These are phyloP conservation scores for Ectobius pallidus DNA, from an alignment of 2,888 invertebrate genomes.

Conservation along the genomic window DNA sequence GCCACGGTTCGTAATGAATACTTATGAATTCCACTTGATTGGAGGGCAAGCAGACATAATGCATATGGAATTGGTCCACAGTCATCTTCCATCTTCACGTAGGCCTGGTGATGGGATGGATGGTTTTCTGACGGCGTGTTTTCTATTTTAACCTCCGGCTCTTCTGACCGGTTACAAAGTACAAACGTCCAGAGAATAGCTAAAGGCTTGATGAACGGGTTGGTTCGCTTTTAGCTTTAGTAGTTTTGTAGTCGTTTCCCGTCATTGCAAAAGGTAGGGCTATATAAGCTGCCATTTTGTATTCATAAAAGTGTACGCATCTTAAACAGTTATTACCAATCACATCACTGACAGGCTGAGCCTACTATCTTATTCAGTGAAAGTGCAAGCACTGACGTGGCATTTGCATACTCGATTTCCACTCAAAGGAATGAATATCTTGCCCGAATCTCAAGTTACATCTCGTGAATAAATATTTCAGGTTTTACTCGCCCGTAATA, in stretches of 20 bases:
- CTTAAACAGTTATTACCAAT: slow-evolving; percentile 42
- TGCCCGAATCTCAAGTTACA: too few species aligned
- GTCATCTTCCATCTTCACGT: too few species aligned
- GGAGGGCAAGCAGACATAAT: too few species aligned
- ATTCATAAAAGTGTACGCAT: slow-evolving; percentile 41
- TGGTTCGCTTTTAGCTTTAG: not conserved
- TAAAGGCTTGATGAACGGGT: slow-evolving; percentile 4
- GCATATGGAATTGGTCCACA: too few species aligned
- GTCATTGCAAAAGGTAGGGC: slow-evolving; percentile 17
- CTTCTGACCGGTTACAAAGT: slow-evolving; percentile 17
- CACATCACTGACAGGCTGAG: slow-evolving; percentile 18
- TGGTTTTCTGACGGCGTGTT: too few species aligned
- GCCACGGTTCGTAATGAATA: too few species aligned
- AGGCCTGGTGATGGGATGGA: too few species aligned
- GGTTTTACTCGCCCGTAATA: too few species aligned
- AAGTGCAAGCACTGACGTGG: slow-evolving; percentile 9
- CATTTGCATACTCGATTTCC: slow-evolving; percentile 38
- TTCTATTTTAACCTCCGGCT: not conserved
- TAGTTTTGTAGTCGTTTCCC: slow-evolving; percentile 19
- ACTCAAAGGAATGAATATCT: too few species aligned
- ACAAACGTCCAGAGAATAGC: not conserved
- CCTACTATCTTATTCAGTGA: slow-evolving; percentile 32
- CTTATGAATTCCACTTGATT: too few species aligned
- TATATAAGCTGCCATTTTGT: slow-evolving; percentile 41
- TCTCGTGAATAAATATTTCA: too few species aligned